These are phyloP conservation scores for Typhlichthys subterraneus DNA, from an alignment of 2,797 vertebrate genomes.

Conservation along the genomic window DNA sequence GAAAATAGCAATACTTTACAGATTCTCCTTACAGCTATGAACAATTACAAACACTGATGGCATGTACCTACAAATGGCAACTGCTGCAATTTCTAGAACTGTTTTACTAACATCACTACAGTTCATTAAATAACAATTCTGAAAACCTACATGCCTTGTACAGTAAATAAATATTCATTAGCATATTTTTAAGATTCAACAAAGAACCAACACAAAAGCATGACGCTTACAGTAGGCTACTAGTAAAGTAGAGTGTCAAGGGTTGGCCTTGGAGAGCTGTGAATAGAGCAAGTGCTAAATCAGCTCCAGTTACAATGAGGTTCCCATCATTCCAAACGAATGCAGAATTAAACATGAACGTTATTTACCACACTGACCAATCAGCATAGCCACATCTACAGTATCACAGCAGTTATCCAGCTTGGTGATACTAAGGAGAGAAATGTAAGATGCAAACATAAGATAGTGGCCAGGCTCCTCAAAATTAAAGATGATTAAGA, in stretches of 20 bases:
- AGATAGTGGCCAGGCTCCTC: slow-evolving; percentile 17
- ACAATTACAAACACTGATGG: slow-evolving; percentile 73
- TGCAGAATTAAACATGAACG: too few species aligned
- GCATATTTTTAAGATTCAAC: background rate
- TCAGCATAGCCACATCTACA: slow-evolving; percentile 21
- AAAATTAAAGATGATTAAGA: background rate
- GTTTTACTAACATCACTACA: background rate
- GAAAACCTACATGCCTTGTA: background rate
- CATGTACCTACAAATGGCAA: slow-evolving; percentile 52
- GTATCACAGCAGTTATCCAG: slow-evolving; percentile 20
- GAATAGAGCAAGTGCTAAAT: slow-evolving; percentile 11
- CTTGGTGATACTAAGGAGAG: slow-evolving; percentile 16
- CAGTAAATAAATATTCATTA: background rate
- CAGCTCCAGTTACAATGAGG: slow-evolving; percentile 35
- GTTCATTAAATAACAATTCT: background rate
- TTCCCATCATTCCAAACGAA: background rate
- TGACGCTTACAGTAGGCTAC: background rate
- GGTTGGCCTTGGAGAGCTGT: background rate
- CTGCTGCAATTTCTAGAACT: slow-evolving; percentile 53
- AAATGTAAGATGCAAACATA: slow-evolving; percentile 32
- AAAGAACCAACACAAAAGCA: background rate
- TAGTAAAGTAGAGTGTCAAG: background rate
- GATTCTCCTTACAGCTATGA: slow-evolving; percentile 64
- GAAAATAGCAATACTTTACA: slow-evolving; percentile 64
- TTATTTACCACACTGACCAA: slow-evolving; percentile 31